These are phyloP conservation scores for Sinocyclocheilus anophthalmus DNA, from an alignment of 2,113 vertebrate genomes.

Conservation along the genomic window DNA sequence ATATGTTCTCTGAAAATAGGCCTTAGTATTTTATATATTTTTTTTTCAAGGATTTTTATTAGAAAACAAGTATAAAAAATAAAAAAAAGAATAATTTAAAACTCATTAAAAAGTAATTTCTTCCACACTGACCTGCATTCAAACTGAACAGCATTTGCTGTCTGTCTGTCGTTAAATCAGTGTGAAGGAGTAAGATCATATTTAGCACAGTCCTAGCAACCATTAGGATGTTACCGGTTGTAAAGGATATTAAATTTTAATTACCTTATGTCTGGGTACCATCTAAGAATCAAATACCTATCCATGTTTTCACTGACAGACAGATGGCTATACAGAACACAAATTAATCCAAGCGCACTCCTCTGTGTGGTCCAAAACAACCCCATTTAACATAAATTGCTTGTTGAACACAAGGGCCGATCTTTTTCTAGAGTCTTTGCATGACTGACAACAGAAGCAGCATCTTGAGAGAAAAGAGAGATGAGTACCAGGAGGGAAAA, in stretches of 20 bases:
- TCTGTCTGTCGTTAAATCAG: background rate
- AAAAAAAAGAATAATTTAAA: background rate
- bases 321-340: background rate
- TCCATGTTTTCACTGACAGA: background rate
- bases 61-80: background rate
- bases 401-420: background rate
- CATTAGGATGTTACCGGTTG: background rate
- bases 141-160: background rate
- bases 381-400: background rate
- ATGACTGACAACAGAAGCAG: conserved; percentile 7
- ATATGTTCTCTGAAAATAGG: background rate
- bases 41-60: background rate
- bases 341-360: background rate
- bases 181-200: background rate
- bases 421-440: background rate
- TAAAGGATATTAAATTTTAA: background rate
- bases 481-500: background rate
- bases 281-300: background rate
- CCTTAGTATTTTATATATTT: background rate
- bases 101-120: background rate
- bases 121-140: background rate
- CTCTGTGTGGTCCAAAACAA: background rate
- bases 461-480: conserved; percentile 9
- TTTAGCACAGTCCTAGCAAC: background rate
- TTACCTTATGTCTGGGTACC: background rate